These are phyloP conservation scores for Rhinoderma darwinii DNA, from an alignment of 2,113 vertebrate genomes.

Conservation along the genomic window DNA sequence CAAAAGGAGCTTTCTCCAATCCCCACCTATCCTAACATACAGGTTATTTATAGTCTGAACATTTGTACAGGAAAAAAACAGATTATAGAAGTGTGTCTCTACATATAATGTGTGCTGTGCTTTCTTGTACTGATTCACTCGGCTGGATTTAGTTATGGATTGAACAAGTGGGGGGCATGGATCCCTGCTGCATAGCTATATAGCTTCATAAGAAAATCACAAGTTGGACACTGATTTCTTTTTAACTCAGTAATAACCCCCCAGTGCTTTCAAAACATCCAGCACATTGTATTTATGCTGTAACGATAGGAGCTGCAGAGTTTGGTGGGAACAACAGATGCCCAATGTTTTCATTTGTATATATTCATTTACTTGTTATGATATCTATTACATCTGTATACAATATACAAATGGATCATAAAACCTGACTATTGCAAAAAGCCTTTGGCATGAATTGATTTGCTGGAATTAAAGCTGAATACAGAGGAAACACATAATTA, in stretches of 20 bases:
- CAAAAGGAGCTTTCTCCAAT: no score
- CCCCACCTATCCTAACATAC: no score
- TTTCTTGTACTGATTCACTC: neutral
- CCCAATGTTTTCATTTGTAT: neutral
- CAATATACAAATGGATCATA: neutral
- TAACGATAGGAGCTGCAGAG: neutral
- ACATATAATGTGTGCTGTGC: neutral
- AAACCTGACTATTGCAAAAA: neutral
- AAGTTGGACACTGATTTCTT: constrained; percentile 24
- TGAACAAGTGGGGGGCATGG: constrained; percentile 14
- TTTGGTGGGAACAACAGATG: neutral
- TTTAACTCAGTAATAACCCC: neutral
- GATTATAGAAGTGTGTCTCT: neutral
- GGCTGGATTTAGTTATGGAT: constrained; percentile 22
- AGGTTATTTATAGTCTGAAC: neutral
- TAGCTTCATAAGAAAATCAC: constrained; percentile 17
- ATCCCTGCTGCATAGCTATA: constrained; percentile 28
- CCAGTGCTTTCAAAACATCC: neutral
- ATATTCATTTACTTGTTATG: neutral
- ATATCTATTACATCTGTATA: neutral
- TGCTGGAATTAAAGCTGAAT: neutral
- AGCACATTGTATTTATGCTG: neutral
- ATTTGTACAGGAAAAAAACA: neutral
- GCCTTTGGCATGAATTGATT: constrained; percentile 15
- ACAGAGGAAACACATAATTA: neutral